Conservation (phyloP, 2,797 vertebrate genomes). For the Hemitrygon akajei region DNA sequence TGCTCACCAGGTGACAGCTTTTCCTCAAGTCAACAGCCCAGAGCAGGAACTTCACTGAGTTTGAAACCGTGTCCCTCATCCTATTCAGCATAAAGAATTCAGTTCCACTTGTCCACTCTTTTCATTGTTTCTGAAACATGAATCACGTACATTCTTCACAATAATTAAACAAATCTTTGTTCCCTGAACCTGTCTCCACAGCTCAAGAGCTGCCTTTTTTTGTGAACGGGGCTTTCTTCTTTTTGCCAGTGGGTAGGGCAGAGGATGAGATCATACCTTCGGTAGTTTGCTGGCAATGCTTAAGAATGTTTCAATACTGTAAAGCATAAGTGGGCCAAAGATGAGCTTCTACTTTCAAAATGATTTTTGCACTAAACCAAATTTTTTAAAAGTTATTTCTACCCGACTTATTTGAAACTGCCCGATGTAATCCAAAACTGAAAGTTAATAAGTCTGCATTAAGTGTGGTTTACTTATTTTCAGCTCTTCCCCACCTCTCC, state of each 20-base stretch:
- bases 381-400: neutral
- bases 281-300: neutral
- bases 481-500: neutral
- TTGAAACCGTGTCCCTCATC: conserved; percentile 20
- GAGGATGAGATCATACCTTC: neutral
- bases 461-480: neutral
- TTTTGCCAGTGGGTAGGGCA: conserved; percentile 2
- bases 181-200: conserved; percentile 19
- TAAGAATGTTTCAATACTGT: neutral
- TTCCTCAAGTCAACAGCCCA: neutral
- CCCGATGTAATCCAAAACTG: neutral
- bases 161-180: conserved; percentile 19
- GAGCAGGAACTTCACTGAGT: neutral
- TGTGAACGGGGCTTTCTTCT: neutral
- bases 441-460: neutral
- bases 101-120: neutral
- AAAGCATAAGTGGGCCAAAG: neutral
- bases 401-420: neutral
- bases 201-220: neutral
- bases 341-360: neutral
- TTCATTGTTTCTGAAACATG: conserved; percentile 21
- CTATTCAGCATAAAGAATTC: conserved; percentile 3
- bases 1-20: conserved; percentile 8
- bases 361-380: neutral
- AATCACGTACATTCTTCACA: conserved; percentile 8